A percentile compares a stretch with the other conserved stretches of the same genome.
These are phyloP conservation scores for Cyprinella venusta DNA, from an alignment of 2,797 vertebrate genomes.

Conservation along the genomic window DNA sequence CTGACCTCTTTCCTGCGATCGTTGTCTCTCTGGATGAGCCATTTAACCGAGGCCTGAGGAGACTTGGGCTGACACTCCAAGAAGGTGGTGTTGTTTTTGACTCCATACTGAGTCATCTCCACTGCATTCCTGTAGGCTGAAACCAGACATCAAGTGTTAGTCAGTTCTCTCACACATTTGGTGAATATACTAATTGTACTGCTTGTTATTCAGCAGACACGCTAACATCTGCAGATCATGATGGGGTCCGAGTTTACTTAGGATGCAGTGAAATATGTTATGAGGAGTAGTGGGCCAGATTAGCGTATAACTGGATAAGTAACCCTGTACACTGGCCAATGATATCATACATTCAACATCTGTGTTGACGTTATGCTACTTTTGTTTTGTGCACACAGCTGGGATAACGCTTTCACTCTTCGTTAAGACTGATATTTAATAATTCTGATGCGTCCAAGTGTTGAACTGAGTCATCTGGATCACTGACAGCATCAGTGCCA, in stretches of 20 bases:
- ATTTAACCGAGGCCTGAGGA: slow-evolving; percentile 93
- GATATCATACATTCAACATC: slow-evolving; percentile 11
- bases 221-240: slow-evolving; percentile 54
- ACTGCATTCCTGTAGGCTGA: slow-evolving; percentile 94
- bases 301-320: not conserved
- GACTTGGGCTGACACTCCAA: slow-evolving; percentile 94
- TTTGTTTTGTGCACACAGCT: slow-evolving; percentile 9
- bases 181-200: slow-evolving; percentile 47
- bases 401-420: slow-evolving; percentile 25
- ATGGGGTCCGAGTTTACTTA: slow-evolving; percentile 61
- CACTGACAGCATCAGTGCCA: slow-evolving; percentile 64
- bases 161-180: slow-evolving; percentile 38
- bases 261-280: not conserved
- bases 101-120: slow-evolving; percentile 93
- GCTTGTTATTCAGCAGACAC: slow-evolving; percentile 29
- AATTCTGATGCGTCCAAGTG: slow-evolving; percentile 54
- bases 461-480: slow-evolving; percentile 59
- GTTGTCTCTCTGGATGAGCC: slow-evolving; percentile 95
- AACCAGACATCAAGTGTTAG: slow-evolving; percentile 42
- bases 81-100: slow-evolving; percentile 98
- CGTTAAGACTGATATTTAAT: slow-evolving; percentile 35
- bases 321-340: not conserved
- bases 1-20: slow-evolving; percentile 98
- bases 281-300: not conserved
- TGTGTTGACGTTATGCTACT: slow-evolving; percentile 18